A percentile compares a stretch with the other conserved stretches of the same genome.
Conservation (phyloP, 2,888 invertebrate species). For the Drosophila paucipuncta region DNA sequence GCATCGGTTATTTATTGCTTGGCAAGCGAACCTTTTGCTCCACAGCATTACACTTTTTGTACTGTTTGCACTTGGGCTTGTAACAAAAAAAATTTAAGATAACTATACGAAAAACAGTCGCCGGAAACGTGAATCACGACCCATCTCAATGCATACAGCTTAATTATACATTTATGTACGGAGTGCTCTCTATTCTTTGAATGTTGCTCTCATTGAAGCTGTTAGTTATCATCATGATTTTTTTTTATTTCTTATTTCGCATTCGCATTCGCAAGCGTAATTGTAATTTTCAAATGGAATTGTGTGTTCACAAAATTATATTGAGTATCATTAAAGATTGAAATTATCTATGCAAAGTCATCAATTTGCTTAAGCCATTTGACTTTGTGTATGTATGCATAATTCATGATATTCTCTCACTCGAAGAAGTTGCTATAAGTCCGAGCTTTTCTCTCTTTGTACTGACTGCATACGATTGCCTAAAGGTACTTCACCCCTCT, state of each 20-base stretch:
- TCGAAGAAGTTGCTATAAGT: not conserved
- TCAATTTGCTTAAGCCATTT: not conserved
- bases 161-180: not conserved
- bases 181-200: not conserved
- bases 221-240: not conserved
- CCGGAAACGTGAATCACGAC: constrained; percentile 35
- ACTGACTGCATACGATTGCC: not conserved
- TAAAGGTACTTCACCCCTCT: not conserved
- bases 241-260: not conserved
- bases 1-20: not conserved
- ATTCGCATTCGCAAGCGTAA: not conserved
- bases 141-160: constrained; percentile 3
- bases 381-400: not conserved
- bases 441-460: not conserved
- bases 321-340: not conserved
- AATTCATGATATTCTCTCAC: not conserved
- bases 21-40: not conserved
- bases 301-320: not conserved
- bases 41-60: not conserved
- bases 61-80: not conserved
- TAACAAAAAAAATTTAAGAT: not conserved
- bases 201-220: not conserved
- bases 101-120: constrained; percentile 19
- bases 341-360: not conserved
- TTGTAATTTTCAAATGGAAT: not conserved